These are phyloP conservation scores for Acrocephalus scirpaceus DNA, from an alignment of 2,797 vertebrate species.

Conservation along the genomic window DNA sequence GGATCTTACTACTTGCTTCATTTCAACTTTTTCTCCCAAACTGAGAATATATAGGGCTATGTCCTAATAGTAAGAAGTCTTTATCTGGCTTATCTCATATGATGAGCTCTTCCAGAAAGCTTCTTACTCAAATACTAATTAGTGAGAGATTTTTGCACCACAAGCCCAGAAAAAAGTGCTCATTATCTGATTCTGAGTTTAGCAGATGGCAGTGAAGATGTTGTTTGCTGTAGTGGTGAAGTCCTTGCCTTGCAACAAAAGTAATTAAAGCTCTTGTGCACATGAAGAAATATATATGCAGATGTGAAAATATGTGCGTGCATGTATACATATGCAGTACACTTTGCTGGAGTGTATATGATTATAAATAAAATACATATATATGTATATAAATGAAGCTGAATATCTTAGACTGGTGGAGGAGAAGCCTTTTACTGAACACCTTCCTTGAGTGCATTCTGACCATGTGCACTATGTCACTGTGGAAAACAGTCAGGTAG, in stretches of 20 bases:
- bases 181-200: not conserved
- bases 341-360: not conserved
- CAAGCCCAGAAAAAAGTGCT: not conserved
- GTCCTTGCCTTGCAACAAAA: not conserved
- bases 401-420: not conserved
- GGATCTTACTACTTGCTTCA: not conserved
- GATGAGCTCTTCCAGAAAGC: not conserved
- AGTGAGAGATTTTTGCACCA: not conserved
- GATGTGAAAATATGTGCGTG: not conserved
- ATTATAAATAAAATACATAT: not conserved
- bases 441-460: not conserved
- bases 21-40: not conserved
- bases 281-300: not conserved
- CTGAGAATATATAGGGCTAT: not conserved
- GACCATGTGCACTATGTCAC: not conserved
- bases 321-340: not conserved
- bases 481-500: not conserved
- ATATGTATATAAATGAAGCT: not conserved
- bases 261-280: not conserved
- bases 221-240: not conserved
- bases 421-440: not conserved
- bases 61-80: slow-evolving; percentile 33
- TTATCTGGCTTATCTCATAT: not conserved
- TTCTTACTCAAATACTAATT: not conserved
- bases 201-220: not conserved